Conservation (phyloP, 2,113 vertebrate species). For the Rhipidura dahli region DNA sequence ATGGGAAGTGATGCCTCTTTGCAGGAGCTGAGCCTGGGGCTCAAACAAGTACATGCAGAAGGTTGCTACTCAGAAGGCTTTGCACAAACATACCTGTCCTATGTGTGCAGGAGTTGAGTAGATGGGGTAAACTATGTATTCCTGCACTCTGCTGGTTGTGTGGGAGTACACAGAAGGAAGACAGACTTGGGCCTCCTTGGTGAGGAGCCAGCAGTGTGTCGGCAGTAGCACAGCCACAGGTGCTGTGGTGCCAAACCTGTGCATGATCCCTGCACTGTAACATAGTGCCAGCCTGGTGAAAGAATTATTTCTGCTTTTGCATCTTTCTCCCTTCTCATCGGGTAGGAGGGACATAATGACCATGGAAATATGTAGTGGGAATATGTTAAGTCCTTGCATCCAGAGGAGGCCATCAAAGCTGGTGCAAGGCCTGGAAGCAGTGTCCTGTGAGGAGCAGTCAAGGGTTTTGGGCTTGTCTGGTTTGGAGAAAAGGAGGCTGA, state of each 20-base stretch:
- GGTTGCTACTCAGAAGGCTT: neutral
- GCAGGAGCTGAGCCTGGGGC: neutral
- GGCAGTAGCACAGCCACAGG: neutral
- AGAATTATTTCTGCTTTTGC: neutral
- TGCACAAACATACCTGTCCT: neutral
- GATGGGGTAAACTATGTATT: neutral
- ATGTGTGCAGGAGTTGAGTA: neutral
- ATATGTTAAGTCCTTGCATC: rapidly evolving
- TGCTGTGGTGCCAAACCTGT: neutral
- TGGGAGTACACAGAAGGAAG: neutral
- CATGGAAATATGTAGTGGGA: neutral
- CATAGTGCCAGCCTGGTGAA: neutral
- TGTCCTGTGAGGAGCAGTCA: neutral
- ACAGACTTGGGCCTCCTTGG: neutral
- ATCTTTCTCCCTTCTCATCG: neutral
- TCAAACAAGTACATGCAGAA: neutral
- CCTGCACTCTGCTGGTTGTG: neutral
- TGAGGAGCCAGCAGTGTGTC: neutral
- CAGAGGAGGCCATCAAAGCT: neutral
- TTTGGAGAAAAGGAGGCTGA: neutral
- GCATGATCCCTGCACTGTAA: neutral
- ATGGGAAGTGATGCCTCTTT: neutral
- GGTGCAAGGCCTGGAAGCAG: neutral
- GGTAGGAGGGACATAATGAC: neutral
- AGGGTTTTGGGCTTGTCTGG: neutral